phyloP scores from a whole-genome alignment of 1,140 invertebrate genomes.

The Zaprionus taronus region DNA sequence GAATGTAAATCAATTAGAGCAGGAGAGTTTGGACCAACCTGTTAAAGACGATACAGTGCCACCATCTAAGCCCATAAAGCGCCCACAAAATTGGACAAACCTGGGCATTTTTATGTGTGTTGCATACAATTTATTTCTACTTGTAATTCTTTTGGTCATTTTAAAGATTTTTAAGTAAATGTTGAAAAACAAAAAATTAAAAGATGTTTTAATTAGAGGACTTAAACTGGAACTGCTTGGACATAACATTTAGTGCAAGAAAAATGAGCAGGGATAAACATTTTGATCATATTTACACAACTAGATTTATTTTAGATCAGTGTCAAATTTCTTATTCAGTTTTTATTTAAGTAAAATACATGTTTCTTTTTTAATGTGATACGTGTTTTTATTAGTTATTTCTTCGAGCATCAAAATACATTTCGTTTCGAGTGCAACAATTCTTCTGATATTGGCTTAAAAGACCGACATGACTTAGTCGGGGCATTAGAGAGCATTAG shows the following conservation, averaged over 20 bases:
- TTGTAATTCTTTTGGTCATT: slow-evolving; percentile 34
- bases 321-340: no score
- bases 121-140: slow-evolving; percentile 53
- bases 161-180: not conserved
- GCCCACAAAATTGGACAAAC: slow-evolving; percentile 25
- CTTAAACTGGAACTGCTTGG: no score
- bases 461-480: slow-evolving; percentile 16
- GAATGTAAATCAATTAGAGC: slow-evolving; percentile 2
- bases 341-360: no score
- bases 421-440: not conserved
- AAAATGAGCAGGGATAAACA: no score
- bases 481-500: slow-evolving; percentile 18
- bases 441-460: slow-evolving; percentile 25
- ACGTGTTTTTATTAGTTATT: no score
- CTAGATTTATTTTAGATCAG: no score
- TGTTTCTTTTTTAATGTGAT: no score
- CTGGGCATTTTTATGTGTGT: slow-evolving; percentile 46
- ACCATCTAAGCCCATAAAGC: not conserved
- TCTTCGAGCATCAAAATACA: not conserved
- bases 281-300: no score
- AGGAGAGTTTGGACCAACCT: not conserved
- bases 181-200: not conserved
- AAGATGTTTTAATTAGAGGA: not conserved
- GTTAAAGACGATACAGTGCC: not conserved
- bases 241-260: no score